Evolutionary conservation across 2,888 invertebrate species (phyloP), one percentile per base, ranked within the genome.

Genomic region (Tetragonisca angustula): DNA sequence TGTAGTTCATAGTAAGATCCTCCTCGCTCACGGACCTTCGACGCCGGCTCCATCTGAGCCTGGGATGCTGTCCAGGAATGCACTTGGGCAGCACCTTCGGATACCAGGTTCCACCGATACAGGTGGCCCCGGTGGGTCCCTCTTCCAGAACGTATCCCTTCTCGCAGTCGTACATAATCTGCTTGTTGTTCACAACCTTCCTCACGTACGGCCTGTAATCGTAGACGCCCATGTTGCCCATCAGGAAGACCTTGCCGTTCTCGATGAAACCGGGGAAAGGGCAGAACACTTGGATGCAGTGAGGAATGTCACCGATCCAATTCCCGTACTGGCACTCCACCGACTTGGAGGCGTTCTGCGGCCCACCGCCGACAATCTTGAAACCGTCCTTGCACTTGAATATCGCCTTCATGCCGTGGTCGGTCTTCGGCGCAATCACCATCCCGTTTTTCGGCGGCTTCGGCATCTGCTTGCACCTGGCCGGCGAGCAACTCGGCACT

Each of bases 341-440:
- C 5, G 98, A 96, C 62, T 97, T 97, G 0, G 97, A 96, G 68
- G 95, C 95, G 64, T 96, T 95, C 76, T 94, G 91, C 15, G 96
- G 96, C 9, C 97, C 98, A 5, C 94, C 94, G 4, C 96, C 96
- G 62, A 96, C 96, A n/a, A 99, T 95, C 83, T 97, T 96, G 93
- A 96, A 99, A 0, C 99, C 99, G 91, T 99, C 99, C 91, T 98
- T 97, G 93, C 99, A 99, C 87, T 97, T 97, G 94, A 98, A 99
- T 50, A 97, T 95, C 0, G 99, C 99, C 92, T 97, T 97, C 97
- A 98, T 98, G 0, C 99, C 98, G 92, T 99, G 99, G 86, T 98
- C 98, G n/a, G 98, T 98, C 93, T 99, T 99, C 0, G 99, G 98
- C 1, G 99, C 99, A 79, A 99, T 97, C 6, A 99, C 98, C 97